These are phyloP conservation scores for Bubo scandiacus DNA, from an alignment of 2,113 vertebrate genomes.

Conservation along the genomic window DNA sequence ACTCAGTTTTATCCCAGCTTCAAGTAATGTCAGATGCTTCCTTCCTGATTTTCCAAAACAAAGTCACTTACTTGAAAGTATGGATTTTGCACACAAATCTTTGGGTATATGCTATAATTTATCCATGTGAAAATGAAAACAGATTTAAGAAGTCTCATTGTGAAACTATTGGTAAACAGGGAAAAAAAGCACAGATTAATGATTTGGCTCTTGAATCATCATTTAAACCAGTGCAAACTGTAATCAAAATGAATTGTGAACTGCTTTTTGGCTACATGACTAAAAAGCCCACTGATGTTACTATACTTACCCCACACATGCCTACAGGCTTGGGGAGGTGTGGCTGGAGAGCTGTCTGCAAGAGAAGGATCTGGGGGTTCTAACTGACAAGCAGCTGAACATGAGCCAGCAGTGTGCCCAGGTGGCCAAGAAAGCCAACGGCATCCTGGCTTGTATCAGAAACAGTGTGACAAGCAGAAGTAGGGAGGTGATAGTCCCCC, in stretches of 20 bases:
- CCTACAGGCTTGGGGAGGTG: no score
- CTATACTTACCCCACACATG: background rate
- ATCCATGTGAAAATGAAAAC: background rate
- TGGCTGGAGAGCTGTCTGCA: no score
- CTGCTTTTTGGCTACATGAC: background rate
- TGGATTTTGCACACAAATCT: background rate
- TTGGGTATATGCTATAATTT: background rate
- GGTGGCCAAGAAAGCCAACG: no score
- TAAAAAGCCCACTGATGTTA: background rate
- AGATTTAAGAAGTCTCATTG: background rate
- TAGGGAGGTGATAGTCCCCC: no score
- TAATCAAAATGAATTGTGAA: background rate
- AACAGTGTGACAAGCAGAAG: no score
- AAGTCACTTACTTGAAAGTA: background rate
- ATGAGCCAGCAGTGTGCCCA: no score
- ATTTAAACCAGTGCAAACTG: background rate
- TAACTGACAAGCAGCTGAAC: no score
- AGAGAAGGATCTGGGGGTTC: no score
- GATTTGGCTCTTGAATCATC: background rate
- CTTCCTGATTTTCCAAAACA: background rate
- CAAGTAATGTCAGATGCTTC: background rate
- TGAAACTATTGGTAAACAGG: background rate
- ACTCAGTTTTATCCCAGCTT: background rate
- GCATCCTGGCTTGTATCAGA: no score
- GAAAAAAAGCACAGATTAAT: background rate